These are phyloP conservation scores for Volucella bombylans DNA, from an alignment of 2,888 invertebrate genomes.

Conservation along the genomic window DNA sequence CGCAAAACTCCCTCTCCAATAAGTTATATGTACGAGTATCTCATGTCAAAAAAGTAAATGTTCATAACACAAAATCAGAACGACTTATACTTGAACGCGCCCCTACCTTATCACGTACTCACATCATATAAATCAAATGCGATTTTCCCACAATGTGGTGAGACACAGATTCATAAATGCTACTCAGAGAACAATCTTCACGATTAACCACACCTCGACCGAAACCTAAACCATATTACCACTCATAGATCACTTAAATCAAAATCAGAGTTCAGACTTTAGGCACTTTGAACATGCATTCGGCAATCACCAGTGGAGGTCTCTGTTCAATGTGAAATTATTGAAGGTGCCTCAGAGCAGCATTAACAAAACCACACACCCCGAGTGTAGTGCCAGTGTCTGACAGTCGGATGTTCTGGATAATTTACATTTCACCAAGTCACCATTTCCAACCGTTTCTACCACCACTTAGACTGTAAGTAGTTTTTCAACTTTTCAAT, in stretches of 20 bases:
- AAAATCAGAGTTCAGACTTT: conserved; percentile 48
- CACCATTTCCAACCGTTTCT: too few species aligned
- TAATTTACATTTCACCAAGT: conserved; percentile 45
- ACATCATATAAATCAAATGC: background rate
- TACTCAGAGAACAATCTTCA: conserved; percentile 29
- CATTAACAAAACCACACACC: conserved; percentile 27
- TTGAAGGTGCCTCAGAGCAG: conserved; percentile 46
- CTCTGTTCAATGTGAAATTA: conserved; percentile 43
- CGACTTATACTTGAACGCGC: too few species aligned
- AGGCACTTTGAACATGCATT: conserved; percentile 12
- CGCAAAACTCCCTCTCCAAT: too few species aligned
- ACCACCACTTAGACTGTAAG: background rate
- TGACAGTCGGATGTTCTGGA: conserved; percentile 28
- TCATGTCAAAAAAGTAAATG: too few species aligned
- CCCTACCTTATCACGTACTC: background rate
- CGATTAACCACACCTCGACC: conserved; percentile 55
- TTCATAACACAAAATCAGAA: too few species aligned
- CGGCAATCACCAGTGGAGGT: conserved; percentile 20
- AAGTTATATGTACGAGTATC: too few species aligned
- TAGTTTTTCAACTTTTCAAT: conserved; percentile 42
- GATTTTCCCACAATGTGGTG: too few species aligned
- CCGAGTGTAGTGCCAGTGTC: background rate
- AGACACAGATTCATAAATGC: conserved; percentile 17
- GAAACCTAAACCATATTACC: conserved; percentile 8
- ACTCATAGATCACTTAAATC: conserved; percentile 41